phyloP scores from a whole-genome alignment of 2,797 vertebrate species.

The Crocidura indochinensis region DNA sequence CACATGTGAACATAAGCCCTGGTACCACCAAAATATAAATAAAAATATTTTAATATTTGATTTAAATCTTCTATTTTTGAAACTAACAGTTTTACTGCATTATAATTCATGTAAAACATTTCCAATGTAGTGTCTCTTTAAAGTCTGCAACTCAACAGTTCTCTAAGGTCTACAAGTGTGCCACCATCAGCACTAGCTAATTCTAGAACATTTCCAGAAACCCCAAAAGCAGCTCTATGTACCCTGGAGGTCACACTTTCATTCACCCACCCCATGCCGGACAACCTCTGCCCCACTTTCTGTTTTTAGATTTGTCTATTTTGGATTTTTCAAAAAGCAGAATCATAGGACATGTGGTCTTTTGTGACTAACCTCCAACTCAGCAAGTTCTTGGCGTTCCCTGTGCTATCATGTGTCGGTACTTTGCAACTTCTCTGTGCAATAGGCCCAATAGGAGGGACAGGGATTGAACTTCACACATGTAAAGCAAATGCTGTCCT shows the following conservation, averaged over 20 bases:
- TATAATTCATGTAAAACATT: too few relatives aligned
- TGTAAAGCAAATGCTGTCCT: too few relatives aligned
- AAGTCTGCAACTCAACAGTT: neutral
- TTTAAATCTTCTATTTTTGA: too few relatives aligned
- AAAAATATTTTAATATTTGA: too few relatives aligned
- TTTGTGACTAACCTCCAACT: neutral
- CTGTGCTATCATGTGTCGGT: too few relatives aligned
- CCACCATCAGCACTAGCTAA: neutral
- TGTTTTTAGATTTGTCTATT: neutral
- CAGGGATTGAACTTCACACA: too few relatives aligned
- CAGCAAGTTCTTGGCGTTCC: neutral
- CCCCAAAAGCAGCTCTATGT: neutral
- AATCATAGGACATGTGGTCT: neutral
- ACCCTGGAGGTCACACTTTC: neutral
- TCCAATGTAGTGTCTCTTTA: too few relatives aligned
- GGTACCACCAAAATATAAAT: too few relatives aligned
- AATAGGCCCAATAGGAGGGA: neutral
- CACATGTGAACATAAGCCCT: too few relatives aligned
- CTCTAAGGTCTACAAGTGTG: neutral
- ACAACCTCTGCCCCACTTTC: neutral
- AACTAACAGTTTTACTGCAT: constrained; percentile 13
- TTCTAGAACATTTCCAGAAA: neutral
- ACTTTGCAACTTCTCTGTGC: neutral
- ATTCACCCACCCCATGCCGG: neutral
- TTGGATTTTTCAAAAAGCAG: neutral